Percentiles rank a stretch among this genome's conserved stretches.
phyloP scores from a whole-genome alignment of 2,797 vertebrate species.

The Avahi laniger region DNA sequence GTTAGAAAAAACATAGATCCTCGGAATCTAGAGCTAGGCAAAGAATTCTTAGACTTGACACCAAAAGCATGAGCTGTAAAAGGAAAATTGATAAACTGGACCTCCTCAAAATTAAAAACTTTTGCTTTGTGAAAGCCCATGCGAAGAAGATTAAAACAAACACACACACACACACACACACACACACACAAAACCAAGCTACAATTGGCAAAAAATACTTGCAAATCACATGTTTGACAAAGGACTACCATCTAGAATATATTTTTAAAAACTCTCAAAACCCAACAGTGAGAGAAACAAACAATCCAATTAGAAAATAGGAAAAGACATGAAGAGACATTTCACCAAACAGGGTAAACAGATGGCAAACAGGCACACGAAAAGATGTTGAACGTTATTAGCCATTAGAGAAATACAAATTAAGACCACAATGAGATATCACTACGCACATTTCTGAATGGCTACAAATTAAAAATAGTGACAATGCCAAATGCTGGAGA shows the following conservation, averaged over 20 bases:
- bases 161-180: not conserved
- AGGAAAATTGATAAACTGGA: not conserved
- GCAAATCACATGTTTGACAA: not conserved
- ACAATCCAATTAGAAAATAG: slow-evolving; percentile 22
- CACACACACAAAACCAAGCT: not conserved
- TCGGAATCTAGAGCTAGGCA: not conserved
- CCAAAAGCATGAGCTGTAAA: not conserved
- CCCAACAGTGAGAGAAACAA: not conserved
- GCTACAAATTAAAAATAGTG: not conserved
- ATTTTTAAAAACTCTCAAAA: slow-evolving; percentile 34
- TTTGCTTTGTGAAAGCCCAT: not conserved
- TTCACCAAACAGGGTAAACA: not conserved
- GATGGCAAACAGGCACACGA: not conserved
- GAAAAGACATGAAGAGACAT: not conserved
- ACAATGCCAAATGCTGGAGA: not conserved
- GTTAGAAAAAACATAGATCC: not conserved
- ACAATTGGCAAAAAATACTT: slow-evolving; percentile 5
- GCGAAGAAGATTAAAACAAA: not conserved
- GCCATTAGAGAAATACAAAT: not conserved
- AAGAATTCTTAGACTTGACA: slow-evolving; percentile 12
- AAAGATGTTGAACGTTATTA: not conserved
- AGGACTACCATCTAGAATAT: not conserved
- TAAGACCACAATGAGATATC: not conserved
- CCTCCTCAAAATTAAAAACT: not conserved
- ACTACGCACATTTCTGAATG: not conserved